These are phyloP conservation scores for Heliconius aoede DNA, from an alignment of 2,888 invertebrate species.

Conservation along the genomic window DNA sequence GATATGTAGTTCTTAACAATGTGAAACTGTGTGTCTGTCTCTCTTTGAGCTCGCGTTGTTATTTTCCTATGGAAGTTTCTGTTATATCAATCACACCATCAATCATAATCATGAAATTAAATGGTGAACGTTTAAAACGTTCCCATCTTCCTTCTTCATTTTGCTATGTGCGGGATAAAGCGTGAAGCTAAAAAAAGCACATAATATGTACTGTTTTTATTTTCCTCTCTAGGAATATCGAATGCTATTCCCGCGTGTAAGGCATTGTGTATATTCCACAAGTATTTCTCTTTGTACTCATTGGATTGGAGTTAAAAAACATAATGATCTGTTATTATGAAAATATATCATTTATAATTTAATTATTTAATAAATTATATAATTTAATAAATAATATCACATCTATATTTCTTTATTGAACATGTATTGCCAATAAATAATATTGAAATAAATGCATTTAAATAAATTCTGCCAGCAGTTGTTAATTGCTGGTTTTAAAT, in stretches of 20 bases:
- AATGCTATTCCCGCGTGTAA: neutral
- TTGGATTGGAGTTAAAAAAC: neutral
- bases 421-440: constrained; percentile 11
- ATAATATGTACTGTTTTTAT: too few relatives aligned
- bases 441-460: constrained; percentile 29
- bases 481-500: constrained; percentile 35
- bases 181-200: too few relatives aligned
- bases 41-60: neutral
- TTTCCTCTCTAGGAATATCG: too few relatives aligned
- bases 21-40: neutral
- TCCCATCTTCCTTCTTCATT: too few relatives aligned
- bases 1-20: constrained; percentile 8
- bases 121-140: too few relatives aligned
- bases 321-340: neutral
- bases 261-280: neutral
- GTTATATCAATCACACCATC: too few relatives aligned
- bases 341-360: neutral
- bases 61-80: neutral
- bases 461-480: constrained; percentile 38
- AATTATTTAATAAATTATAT: neutral
- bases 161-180: too few relatives aligned
- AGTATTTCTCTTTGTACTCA: neutral
- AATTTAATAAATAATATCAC: neutral
- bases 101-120: too few relatives aligned
- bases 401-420: neutral